Evolutionary conservation across 2,113 vertebrate species (phyloP), one percentile per base, ranked within the genome.

Genomic region (Herpetotheres cachinnans): DNA sequence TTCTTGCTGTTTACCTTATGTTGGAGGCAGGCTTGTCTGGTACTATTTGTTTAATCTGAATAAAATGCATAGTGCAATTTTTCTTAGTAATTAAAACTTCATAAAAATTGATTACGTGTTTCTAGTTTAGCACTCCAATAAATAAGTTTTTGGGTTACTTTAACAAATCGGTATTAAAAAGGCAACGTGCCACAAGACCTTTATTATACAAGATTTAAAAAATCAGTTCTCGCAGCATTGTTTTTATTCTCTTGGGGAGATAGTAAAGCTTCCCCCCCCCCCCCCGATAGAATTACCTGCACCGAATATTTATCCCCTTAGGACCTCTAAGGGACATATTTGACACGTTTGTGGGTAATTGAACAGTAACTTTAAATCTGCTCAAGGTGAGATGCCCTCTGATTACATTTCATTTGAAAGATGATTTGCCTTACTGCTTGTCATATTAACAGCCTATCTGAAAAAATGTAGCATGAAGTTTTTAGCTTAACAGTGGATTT

Each of bases 291-390:
- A 83, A 77, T 79, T 92, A 42, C 74, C 54, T 52, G 32, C 9
- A 24, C n/a, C 14, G 70, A 72, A 82, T 82, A 49, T 59, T 49
- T 94, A 52, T 90, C 92, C 93, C n/a, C 18, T 69, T 27, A 62
- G 69, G 77, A 54, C 29, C 22, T 49, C 65, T 78, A 36, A 83
- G 84, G 44, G 55, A 36, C 3, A 3, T 56, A 18, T 32, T 63
- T 82, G 52, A 79, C 66, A 58, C 10, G 12, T 76, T 88, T 83
- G 58, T 77, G 54, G 83, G 83, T 92, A 95, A 86, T 11, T 85
- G 61, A 88, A 46, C 25, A 87, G 74, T 55, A 70, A 77, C 42
- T 82, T 91, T 40, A 79, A 84, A 66, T 84, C 69, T 86, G 16
- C 14, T 2, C 36, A 40, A 47, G 50, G 30, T 91, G 65, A 87